Evolutionary conservation across 1,140 invertebrate species (phyloP).

Genomic region (Drosophila bocki): DNA sequence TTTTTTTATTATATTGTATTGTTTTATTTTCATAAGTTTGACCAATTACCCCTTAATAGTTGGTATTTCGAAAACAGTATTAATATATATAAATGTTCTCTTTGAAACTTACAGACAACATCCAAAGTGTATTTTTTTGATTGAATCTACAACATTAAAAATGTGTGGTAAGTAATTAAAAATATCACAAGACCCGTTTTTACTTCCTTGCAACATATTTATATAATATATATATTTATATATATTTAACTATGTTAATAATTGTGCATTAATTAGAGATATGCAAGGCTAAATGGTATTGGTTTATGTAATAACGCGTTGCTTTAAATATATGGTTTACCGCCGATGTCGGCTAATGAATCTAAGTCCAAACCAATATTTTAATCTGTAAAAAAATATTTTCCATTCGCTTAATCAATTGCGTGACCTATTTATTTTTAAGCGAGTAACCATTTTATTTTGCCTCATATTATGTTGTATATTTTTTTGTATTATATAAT

Average conservation of each 20-base stretch:
- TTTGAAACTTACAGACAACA: neutral
- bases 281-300: too few relatives aligned
- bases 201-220: too few relatives aligned
- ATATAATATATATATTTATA: too few relatives aligned
- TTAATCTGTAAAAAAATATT: neutral
- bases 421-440: neutral
- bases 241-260: too few relatives aligned
- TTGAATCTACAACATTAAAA: neutral
- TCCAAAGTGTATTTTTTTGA: neutral
- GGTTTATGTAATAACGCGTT: too few relatives aligned
- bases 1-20: too few relatives aligned
- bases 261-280: too few relatives aligned
- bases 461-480: neutral
- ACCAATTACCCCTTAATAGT: too few relatives aligned
- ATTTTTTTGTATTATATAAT: neutral
- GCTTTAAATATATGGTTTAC: too few relatives aligned
- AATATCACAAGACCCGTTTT: neutral
- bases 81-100: neutral
- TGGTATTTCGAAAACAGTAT: neutral
- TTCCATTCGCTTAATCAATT: neutral
- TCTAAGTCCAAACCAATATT: too few relatives aligned
- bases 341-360: too few relatives aligned
- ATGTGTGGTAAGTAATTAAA: conserved; percentile 8
- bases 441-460: neutral
- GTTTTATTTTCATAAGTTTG: too few relatives aligned